A percentile compares a stretch with the other conserved stretches of the same genome.
These are phyloP conservation scores for Acromyrmex charruanus DNA, from an alignment of 1,140 invertebrate genomes.

Conservation along the genomic window DNA sequence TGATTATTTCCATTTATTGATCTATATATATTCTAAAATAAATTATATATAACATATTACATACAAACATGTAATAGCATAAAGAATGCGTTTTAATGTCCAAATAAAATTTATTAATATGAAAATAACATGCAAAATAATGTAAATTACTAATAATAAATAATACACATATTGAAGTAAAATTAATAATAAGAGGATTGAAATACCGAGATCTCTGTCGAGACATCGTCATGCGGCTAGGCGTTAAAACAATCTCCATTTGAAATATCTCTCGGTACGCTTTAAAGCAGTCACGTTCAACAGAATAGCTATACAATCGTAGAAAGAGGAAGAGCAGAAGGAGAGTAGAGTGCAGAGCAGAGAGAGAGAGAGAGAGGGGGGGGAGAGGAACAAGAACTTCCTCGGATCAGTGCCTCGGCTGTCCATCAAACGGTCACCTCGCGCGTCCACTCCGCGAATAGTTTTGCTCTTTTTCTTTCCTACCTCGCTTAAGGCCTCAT, in stretches of 20 bases:
- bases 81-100: neutral
- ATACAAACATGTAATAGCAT: neutral
- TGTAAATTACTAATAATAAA: neutral
- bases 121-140: neutral
- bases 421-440: slow-evolving; percentile 63
- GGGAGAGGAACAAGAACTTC: slow-evolving; percentile 46
- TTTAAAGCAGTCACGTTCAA: slow-evolving; percentile 28
- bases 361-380: slow-evolving; percentile 1
- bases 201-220: neutral
- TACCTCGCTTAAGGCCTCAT: slow-evolving; percentile 34
- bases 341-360: neutral
- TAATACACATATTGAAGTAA: neutral
- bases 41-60: slow-evolving; percentile 7
- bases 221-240: neutral
- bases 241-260: slow-evolving; percentile 36
- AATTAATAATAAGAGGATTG: neutral
- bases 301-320: neutral
- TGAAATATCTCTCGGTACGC: slow-evolving; percentile 7
- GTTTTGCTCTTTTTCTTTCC: slow-evolving; percentile 56
- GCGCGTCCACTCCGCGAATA: slow-evolving; percentile 49
- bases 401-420: slow-evolving; percentile 66
- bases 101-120: slow-evolving; percentile 18
- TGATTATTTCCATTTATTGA: neutral
- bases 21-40: neutral
- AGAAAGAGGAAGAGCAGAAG: slow-evolving; percentile 37